Evolutionary conservation across 2,113 vertebrate species (phyloP), one percentile per base, ranked within the genome.

Genomic region (Xyrauchen texanus): DNA sequence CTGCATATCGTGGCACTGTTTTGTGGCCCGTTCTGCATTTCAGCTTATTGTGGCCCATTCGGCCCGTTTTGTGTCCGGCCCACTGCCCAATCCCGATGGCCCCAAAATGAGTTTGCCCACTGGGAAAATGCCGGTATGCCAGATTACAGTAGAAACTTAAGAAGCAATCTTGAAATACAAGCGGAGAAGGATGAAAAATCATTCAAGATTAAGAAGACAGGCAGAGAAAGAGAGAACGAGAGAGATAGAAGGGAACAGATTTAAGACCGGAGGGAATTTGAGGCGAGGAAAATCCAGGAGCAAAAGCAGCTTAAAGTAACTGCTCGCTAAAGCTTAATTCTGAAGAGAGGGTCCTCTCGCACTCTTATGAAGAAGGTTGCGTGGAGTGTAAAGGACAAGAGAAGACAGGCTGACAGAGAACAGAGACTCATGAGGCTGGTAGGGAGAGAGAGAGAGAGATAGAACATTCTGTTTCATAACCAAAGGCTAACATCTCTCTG

Each of bases 291-390:
- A 92, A 93, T 90, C 90, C 88, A 89, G 88, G 87, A 87, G 91
- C 77, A 84, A 91, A 92, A 91, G 90, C 92, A 87, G 90, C 90
- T 93, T 93, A 93, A 90, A 91, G 85, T 88, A 82, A 90, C 87
- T 88, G 88, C 87, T 88, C 86, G 87, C 87, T 86, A 89, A 92
- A 88, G 87, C 85, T 86, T 88, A 84, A 83, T 89, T 92, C 86
- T 92, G 86, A 87, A 87, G 88, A 87, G 88, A 88, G 85, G 87
- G 87, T 78, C 83, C 86, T 90, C 85, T 89, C 88, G 85, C 4
- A 62, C 85, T 83, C 86, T 92, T 88, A 90, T 92, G 87, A 86
- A 84, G 88, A 67, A 68, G 78, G 66, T 76, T 81, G 82, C 79
- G 53, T 57, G 66, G 64, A 53, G 52, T 72, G 76, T 77, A 78